Base-by-base conservation (phyloP, 2,113 vertebrate species). In the Tetrao urogallus region DNA sequence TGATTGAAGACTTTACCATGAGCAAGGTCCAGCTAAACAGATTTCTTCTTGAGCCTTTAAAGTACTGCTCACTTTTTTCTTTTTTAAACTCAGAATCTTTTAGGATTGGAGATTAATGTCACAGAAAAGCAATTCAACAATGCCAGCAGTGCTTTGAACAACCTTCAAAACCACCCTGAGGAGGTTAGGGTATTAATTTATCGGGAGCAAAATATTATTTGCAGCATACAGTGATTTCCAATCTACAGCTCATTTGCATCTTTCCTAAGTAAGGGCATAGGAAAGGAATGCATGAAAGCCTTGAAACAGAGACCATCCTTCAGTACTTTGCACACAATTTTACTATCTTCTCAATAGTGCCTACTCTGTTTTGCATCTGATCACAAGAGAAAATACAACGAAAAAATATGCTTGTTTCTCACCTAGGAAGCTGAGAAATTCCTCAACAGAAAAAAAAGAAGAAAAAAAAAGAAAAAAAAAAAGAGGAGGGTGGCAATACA, bases 111-210 rank as follows among this genome's bases (percentile, higher is more conserved):
- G 83, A 72, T 5, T 34, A 91, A 92, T 65, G 81, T 65, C 75
- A 76, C 32, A 69, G 52, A 88, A 94, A 90, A 94, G 84, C 36
- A 42, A 90, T 94, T 96, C 81, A 94, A 73, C 93, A 96, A 82
- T 52, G 77, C 83, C 83, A 95, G 78, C 5, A 8, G 45, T 40
- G 70, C 91, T 89, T 57, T 90, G 83, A 97, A 86, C 72, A 96
- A 89, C 97, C 94, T 97, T 96, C 92, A 89, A 64, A 92, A 93
- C 24, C 0, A 0, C 92, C 95, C 94, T 83, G 93, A 95, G 40
- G 72, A 95, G 64, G 94, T 94, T 77, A 91, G 77, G 15, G 69
- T 85, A 89, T 90, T 95, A 93, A 95, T 94, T 96, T 86, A 92
- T 94, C 89, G 92, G 86, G 64, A 80, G 67, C 52, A 85, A 91